Percentiles rank a stretch among this genome's conserved stretches.
These are phyloP conservation scores for Silurus asotus DNA, from an alignment of 2,113 vertebrate species.

Conservation along the genomic window DNA sequence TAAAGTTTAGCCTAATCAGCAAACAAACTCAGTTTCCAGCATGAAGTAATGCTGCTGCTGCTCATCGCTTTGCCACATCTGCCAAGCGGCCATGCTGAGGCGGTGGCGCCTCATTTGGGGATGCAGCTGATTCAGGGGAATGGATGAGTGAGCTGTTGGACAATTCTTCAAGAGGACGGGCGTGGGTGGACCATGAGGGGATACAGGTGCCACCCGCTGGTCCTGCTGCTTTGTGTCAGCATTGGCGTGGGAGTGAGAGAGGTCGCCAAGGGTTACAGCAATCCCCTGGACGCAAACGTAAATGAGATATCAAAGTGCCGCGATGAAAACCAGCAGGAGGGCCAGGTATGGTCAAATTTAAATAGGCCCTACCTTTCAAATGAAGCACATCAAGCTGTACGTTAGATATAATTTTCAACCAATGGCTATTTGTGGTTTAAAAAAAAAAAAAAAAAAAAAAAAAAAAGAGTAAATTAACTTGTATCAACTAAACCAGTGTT, in stretches of 20 bases:
- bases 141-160: conserved; percentile 52
- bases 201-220: conserved; percentile 71
- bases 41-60: conserved; percentile 40
- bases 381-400: background rate
- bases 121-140: conserved; percentile 27
- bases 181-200: conserved; percentile 69
- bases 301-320: conserved; percentile 51
- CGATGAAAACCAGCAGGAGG: conserved; percentile 52
- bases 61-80: conserved; percentile 46
- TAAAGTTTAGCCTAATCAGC: conserved; percentile 61
- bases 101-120: conserved; percentile 37
- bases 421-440: background rate
- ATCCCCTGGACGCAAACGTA: conserved; percentile 56
- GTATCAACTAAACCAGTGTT: background rate
- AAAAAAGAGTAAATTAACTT: background rate
- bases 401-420: background rate
- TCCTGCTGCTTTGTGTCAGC: conserved; percentile 67
- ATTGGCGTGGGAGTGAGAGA: conserved; percentile 75
- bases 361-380: background rate
- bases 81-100: conserved; percentile 31
- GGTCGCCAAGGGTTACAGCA: conserved; percentile 67
- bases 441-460: background rate
- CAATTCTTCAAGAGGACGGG: conserved; percentile 73
- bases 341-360: conserved; percentile 25
- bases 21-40: conserved; percentile 49